A percentile compares a stretch with the other conserved stretches of the same genome.
These are phyloP conservation scores for Eurystomus glaucurus DNA, from an alignment of 2,797 vertebrate species.

Conservation along the genomic window DNA sequence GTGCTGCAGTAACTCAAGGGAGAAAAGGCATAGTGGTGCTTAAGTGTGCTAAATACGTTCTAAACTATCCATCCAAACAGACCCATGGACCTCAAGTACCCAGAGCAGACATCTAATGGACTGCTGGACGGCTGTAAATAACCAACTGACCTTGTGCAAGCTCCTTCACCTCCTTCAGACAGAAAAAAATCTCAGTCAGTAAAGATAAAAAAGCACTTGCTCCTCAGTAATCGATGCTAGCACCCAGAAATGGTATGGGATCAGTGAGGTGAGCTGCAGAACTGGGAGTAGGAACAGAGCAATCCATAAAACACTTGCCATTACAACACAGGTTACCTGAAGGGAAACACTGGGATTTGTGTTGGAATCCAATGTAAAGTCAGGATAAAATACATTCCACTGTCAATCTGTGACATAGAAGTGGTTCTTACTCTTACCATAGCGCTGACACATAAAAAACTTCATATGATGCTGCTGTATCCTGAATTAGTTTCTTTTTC, in stretches of 20 bases:
- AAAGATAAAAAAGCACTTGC: neutral
- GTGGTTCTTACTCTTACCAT: neutral
- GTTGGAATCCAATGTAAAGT: neutral
- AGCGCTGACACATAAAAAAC: neutral
- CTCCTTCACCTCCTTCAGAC: neutral
- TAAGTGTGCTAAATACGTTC: neutral
- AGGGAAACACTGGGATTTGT: neutral
- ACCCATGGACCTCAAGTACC: neutral
- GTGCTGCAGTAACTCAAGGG: neutral
- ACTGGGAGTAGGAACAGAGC: neutral
- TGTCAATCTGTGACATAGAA: neutral
- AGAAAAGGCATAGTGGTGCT: neutral
- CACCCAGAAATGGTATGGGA: neutral
- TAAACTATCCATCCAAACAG: neutral
- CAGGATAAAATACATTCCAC: neutral
- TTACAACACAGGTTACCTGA: neutral
- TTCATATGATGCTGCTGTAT: neutral
- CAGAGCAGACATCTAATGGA: neutral
- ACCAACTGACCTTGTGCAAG: fast-evolving
- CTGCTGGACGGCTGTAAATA: neutral
- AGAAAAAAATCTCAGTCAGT: neutral
- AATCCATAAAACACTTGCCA: neutral
- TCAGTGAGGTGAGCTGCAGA: neutral
- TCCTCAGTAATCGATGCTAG: neutral
- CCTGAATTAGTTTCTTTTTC: neutral